phyloP scores from a whole-genome alignment of 2,888 invertebrate species.

The Conus canariensis region DNA sequence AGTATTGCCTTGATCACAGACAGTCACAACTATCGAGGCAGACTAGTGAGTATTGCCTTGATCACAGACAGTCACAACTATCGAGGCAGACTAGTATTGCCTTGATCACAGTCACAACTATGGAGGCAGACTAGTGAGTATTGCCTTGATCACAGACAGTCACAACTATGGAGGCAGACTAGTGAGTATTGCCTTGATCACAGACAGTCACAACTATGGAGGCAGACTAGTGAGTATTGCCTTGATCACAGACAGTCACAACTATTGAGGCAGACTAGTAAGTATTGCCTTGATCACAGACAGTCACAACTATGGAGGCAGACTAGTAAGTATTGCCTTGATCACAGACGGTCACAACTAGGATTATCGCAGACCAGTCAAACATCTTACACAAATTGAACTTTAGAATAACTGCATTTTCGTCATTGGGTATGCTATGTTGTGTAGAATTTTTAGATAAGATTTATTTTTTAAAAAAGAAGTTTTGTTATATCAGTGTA shows the following conservation, averaged over 20 bases:
- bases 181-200: slow-evolving; percentile 60
- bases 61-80: too few relatives aligned
- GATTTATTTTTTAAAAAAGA: too few relatives aligned
- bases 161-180: slow-evolving; percentile 63
- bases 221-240: slow-evolving; percentile 66
- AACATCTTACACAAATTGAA: too few relatives aligned
- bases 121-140: slow-evolving; percentile 71
- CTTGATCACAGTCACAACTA: too few relatives aligned
- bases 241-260: too few relatives aligned
- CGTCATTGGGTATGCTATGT: too few relatives aligned
- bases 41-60: slow-evolving; percentile 64
- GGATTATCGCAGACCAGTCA: too few relatives aligned
- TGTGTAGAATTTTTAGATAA: too few relatives aligned
- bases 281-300: slow-evolving; percentile 46
- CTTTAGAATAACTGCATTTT: too few relatives aligned
- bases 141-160: too few relatives aligned
- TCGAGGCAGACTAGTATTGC: slow-evolving; percentile 67
- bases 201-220: slow-evolving; percentile 51
- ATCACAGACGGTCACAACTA: too few relatives aligned
- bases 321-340: slow-evolving; percentile 64
- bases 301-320: slow-evolving; percentile 56
- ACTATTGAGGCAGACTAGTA: slow-evolving; percentile 70
- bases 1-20: slow-evolving; percentile 52
- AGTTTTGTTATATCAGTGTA: too few relatives aligned
- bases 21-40: slow-evolving; percentile 56